Evolutionary conservation across 2,888 invertebrate genomes (phyloP), one percentile per base, ranked within the genome.

Genomic region (Sturmia bella): DNA sequence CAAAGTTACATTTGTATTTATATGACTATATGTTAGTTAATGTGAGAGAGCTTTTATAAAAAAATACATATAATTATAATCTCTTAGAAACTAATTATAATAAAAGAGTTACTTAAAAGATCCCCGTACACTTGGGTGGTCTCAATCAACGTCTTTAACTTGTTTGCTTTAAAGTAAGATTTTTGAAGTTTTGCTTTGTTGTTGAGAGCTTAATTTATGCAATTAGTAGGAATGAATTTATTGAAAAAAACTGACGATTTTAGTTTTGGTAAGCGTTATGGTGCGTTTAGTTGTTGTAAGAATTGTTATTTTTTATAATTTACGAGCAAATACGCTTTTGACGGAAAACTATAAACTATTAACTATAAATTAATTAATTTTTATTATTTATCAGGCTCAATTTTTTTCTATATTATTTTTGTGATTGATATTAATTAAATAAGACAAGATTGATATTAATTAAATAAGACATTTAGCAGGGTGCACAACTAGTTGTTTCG

Each of bases 1-100:
- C 19, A 54, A 27, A 27, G 50, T 17, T 24, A 11, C 9, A 4
- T 32, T 32, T 59, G 59, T 39, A 24, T 21, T 17, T 15, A n/a
- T 15, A 19, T 19, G 17, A n/a, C 21, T 66, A n/a, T 15, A 19
- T 19, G 17, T n/a, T 15, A 50, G 64, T 50, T 66, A 37, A 50
- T 37, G 39, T 37, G 21, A 48, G 48, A 56, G 43, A 69, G 17
- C 21, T 32, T 61, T 72, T 52, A 27, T 52, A 41, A 76, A 68
- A 9, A 76, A 76, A 12, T 39, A 61, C 32, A 61, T 61, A 61
- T 61, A 76, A 69, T 76, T 69, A 69, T n/a, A n/a, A n/a, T n/a
- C n/a, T n/a, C n/a, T n/a, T n/a, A n/a, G n/a, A n/a, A n/a, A n/a
- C 69, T 75, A 43, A 61, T 76, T 76, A 52, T 61, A 37, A 77